Base-by-base conservation (phyloP, 2,797 vertebrate species). In the Poeciliopsis paucimaculata region DNA sequence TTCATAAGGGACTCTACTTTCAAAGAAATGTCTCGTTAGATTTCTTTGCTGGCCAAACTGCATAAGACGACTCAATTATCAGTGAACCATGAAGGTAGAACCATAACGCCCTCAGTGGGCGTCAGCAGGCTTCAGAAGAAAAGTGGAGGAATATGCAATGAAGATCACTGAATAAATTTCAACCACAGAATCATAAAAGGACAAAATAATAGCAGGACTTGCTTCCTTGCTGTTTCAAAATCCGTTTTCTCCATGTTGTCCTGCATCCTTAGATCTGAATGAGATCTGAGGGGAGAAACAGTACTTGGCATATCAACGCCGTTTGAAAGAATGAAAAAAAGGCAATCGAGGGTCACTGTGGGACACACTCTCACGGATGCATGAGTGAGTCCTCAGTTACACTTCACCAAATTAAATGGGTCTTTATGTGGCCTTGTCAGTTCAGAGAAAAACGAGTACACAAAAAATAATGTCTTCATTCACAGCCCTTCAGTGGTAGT, bases 31-130 rank as follows among this genome's bases (percentile, higher is more conserved):
- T 84, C 76, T 90, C 88, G 68, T 86, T 64, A 87, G 78, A 86
- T 85, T 86, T 72, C 71, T 83, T 90, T 75, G 82, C 78, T 83
- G 87, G 74, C 72, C 53, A 28, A 82, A 82, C 82, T 83, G 73
- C 79, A 85, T 85, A 82, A 90, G 84, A 91, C 60, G 45, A 87
- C 85, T 88, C 80, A 84, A 92, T 93, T 90, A 91, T 89, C 79
- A 84, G 77, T 91, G 83, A 91, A 91, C 81, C 84, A 75, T 88
- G 85, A 90, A 91, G 91, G 82, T 90, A 86, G 88, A 92, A 84
- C 87, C 78, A 81, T 83, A 84, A 92, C 86, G 86, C 82, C 78
- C 84, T 84, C 73, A 78, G 86, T 86, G 82, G 86, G 82, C 70
- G 80, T 91, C 72, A 71, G 77, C 41, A 45, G 72, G 80, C 89